Percentiles rank a stretch among this genome's conserved stretches.
Conservation (phyloP, 2,113 vertebrate genomes). For the Scortum barcoo region DNA sequence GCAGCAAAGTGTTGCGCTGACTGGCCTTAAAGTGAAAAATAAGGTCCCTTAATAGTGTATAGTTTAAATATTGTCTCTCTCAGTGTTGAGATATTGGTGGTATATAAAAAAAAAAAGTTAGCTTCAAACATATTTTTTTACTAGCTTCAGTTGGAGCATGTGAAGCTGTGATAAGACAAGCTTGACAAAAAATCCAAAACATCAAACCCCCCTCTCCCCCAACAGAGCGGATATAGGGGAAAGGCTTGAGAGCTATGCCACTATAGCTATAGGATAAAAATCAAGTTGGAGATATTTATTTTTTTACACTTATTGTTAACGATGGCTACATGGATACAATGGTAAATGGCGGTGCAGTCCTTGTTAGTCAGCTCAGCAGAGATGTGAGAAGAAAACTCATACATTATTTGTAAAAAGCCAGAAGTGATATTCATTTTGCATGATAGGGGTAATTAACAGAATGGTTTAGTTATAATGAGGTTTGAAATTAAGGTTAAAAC, state of each 20-base stretch:
- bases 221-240: no score
- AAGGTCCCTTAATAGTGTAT: no score
- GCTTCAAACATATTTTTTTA: no score
- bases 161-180: no score
- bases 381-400: constrained; percentile 32
- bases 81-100: no score
- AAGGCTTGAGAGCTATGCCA: neutral
- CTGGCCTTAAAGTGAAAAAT: no score
- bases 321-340: neutral
- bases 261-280: neutral
- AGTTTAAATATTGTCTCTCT: no score
- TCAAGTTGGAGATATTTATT: constrained; percentile 11
- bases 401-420: constrained; percentile 49
- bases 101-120: no score
- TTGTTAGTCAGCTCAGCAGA: constrained; percentile 9
- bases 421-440: constrained; percentile 55
- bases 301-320: neutral
- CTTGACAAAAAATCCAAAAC: no score
- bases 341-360: neutral
- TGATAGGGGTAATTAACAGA: constrained; percentile 32
- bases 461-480: constrained; percentile 13
- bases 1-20: neutral
- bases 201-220: no score
- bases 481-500: constrained; percentile 19
- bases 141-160: no score